Evolutionary conservation across 2,888 invertebrate species (phyloP).

Genomic region (Chaetoderma sp.): DNA sequence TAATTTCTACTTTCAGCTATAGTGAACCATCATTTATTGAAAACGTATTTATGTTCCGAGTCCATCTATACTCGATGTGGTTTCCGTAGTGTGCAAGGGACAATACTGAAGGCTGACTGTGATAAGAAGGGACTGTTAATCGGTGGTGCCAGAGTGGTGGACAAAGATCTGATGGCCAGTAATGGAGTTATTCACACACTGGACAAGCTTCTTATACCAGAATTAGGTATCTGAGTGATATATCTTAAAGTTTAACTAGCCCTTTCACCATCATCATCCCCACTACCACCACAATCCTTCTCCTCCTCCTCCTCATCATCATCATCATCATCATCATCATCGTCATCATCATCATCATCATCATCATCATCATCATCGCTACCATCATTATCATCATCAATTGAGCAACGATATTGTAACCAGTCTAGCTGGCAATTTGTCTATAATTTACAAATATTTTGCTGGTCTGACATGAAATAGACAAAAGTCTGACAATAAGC

Average conservation of each 20-base stretch:
- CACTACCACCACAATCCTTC: too few relatives aligned
- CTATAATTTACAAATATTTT: too few relatives aligned
- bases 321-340: not conserved
- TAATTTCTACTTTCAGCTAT: constrained; percentile 63
- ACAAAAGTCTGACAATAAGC: too few relatives aligned
- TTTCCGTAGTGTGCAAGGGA: constrained; percentile 67
- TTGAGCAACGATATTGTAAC: too few relatives aligned
- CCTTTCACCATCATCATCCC: not conserved
- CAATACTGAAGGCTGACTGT: constrained; percentile 69
- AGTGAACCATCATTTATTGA: constrained; percentile 70
- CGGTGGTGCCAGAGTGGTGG: constrained; percentile 66
- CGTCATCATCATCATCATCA: not conserved
- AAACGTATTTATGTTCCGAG: constrained; percentile 70
- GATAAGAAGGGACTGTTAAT: constrained; percentile 69
- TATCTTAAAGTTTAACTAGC: not conserved
- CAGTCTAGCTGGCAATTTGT: not conserved
- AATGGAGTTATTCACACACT: constrained; percentile 72
- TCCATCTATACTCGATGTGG: constrained; percentile 70
- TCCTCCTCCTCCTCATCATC: too few relatives aligned
- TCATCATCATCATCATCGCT: not conserved
- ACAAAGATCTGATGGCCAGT: constrained; percentile 67
- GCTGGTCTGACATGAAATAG: too few relatives aligned
- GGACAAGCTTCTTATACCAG: constrained; percentile 71
- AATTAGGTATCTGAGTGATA: constrained; percentile 64
- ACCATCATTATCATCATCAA: not conserved